Evolutionary conservation across 2,797 vertebrate genomes (phyloP).

Genomic region (Phataginus tetradactyla): DNA sequence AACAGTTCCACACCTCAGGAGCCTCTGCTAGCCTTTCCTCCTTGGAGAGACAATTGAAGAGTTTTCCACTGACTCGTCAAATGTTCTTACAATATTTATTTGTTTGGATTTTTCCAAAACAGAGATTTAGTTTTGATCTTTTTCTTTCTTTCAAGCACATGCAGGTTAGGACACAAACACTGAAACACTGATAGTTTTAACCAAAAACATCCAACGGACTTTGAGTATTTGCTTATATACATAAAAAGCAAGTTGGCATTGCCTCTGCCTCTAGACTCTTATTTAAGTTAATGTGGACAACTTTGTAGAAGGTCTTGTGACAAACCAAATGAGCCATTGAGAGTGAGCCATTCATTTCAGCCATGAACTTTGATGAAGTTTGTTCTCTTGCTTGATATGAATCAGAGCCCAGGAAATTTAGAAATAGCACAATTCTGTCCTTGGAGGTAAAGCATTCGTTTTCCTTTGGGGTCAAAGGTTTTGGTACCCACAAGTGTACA

Average conservation of each 20-base stretch:
- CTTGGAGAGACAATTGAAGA: not conserved
- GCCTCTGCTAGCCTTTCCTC: not conserved
- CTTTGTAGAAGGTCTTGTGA: not conserved
- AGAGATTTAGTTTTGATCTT: not conserved
- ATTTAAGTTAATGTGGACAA: not conserved
- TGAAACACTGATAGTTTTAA: not conserved
- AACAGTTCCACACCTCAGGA: not conserved
- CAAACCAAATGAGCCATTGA: not conserved
- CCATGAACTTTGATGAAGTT: not conserved
- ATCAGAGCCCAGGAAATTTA: slow-evolving; percentile 5
- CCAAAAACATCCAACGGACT: not conserved
- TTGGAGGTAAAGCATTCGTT: not conserved
- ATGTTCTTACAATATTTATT: not conserved
- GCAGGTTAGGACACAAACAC: not conserved
- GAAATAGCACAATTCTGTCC: not conserved
- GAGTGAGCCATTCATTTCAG: not conserved
- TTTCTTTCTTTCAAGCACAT: not conserved
- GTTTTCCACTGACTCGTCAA: not conserved
- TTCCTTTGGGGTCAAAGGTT: not conserved
- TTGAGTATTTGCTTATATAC: not conserved
- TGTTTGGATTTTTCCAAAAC: slow-evolving; percentile 15
- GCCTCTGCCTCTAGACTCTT: not conserved
- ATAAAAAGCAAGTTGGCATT: not conserved
- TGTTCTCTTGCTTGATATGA: not conserved
- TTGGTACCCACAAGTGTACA: not conserved